These are phyloP conservation scores for Taeniopygia guttata DNA, from an alignment of 2,797 vertebrate genomes.

Conservation along the genomic window DNA sequence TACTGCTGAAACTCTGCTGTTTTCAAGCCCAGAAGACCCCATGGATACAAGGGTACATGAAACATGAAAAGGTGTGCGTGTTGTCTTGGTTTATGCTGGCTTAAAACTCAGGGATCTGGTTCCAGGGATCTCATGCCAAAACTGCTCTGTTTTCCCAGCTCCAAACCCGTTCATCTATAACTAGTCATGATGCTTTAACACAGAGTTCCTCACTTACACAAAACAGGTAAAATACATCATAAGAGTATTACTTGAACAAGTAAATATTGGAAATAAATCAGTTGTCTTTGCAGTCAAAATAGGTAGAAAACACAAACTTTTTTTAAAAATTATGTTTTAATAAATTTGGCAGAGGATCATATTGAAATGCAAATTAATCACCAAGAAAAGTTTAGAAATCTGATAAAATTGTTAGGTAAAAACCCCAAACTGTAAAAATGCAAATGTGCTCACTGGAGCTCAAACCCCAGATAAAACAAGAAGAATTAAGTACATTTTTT, in stretches of 20 bases:
- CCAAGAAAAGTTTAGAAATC: constrained; percentile 40
- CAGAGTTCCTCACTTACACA: constrained; percentile 61
- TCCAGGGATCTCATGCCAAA: background rate
- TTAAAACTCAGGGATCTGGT: background rate
- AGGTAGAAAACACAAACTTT: constrained; percentile 58
- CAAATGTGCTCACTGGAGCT: constrained; percentile 14
- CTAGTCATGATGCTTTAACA: constrained; percentile 43
- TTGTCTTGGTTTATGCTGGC: background rate
- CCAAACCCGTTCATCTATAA: constrained; percentile 49
- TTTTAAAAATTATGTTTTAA: constrained; percentile 31
- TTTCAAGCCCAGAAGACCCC: background rate
- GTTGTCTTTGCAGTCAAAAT: constrained; percentile 53
- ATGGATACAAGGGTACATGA: background rate
- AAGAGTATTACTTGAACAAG: constrained; percentile 32
- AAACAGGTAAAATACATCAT: constrained; percentile 60
- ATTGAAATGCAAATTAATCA: constrained; percentile 49
- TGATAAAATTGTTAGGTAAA: constrained; percentile 26
- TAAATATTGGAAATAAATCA: background rate
- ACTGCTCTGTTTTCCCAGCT: background rate
- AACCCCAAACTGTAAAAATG: constrained; percentile 10
- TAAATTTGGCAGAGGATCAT: constrained; percentile 64
- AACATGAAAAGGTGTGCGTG: background rate
- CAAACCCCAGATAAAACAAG: background rate
- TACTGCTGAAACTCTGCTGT: background rate
- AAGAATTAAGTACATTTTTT: background rate